phyloP scores from a whole-genome alignment of 2,113 vertebrate genomes.

The Serinus canaria region DNA sequence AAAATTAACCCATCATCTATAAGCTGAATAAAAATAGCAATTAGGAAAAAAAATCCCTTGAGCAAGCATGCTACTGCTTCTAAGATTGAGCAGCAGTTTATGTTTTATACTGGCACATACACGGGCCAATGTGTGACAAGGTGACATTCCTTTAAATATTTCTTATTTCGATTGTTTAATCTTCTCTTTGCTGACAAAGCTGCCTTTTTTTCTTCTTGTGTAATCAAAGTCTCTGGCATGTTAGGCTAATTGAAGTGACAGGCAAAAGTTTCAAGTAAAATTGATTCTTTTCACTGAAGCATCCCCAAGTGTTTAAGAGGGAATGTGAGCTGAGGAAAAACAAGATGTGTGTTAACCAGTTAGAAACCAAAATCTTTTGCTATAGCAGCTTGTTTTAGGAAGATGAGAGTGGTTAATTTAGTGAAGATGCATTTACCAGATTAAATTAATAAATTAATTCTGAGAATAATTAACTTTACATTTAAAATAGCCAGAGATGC shows the following conservation, averaged over 20 bases:
- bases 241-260: constrained; percentile 48
- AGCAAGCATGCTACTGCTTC: not conserved
- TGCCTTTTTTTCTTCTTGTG: not conserved
- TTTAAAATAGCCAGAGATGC: not conserved
- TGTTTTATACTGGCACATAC: not conserved
- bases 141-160: constrained; percentile 18
- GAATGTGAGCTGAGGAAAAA: not conserved
- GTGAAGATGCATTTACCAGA: not conserved
- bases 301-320: constrained; percentile 1
- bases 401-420: not conserved
- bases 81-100: not conserved
- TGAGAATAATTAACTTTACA: not conserved
- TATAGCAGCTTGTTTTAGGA: not conserved
- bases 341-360: not conserved
- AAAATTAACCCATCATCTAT: not conserved
- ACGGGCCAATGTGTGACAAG: not conserved
- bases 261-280: constrained; percentile 45
- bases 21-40: not conserved
- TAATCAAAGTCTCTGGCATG: constrained; percentile 39
- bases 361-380: not conserved
- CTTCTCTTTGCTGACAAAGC: constrained; percentile 39
- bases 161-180: constrained; percentile 33
- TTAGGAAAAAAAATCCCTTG: not conserved
- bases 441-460: not conserved
- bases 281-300: constrained; percentile 30